Base-by-base conservation (phyloP, 2,888 invertebrate genomes). In the Cephus nigrinus region DNA sequence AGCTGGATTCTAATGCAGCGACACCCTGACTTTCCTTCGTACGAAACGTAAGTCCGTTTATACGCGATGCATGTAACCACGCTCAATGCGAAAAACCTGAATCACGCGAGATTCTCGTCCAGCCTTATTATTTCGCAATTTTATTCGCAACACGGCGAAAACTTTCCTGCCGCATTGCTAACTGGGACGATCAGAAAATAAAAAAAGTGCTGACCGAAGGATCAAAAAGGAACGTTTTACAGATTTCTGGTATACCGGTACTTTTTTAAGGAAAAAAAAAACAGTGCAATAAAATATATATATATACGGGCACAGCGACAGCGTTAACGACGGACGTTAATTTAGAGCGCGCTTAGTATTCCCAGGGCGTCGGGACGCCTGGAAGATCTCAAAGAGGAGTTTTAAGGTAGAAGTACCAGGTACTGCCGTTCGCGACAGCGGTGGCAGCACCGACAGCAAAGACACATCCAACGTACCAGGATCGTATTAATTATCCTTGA, bases 291-390 rank as follows among this genome's bases (percentile, higher is more conserved):
- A 36, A 1, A 36, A 30, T 30, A 36, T 15, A 35, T 36, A 35
- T 11, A 36, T 12, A 5, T 15, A 15, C 1, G 15, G 15, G 40
- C 4, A 5, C 40, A 40, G 40, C 15, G 5, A 40, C 40, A 15
- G 40, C 15, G 4, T 15, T 40, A 40, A 69, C 75, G 69, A n/a
- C 55, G 35, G 40, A 77, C 74, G 74, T 75, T 77, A 74, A 77
- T 75, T 77, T 74, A 69, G 75, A 68, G 69, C 36, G 74, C 74
- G 71, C 73, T 77, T 77, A 75, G 77, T 75, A 77, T 77, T 77
- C 77, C 69, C 74, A 30, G 36, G 72, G 74, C 77, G 35, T 35
- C 77, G 68, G 68, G 73, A 77, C 77, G 73, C 68, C 73, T 68
- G 30, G 68, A 74, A 74, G 73, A 77, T 77, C 77, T 77, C 74